Percentiles rank a stretch among this genome's conserved stretches.
These are phyloP conservation scores for Parauchenoglanis ngamensis DNA, from an alignment of 2,797 vertebrate species.

Conservation along the genomic window DNA sequence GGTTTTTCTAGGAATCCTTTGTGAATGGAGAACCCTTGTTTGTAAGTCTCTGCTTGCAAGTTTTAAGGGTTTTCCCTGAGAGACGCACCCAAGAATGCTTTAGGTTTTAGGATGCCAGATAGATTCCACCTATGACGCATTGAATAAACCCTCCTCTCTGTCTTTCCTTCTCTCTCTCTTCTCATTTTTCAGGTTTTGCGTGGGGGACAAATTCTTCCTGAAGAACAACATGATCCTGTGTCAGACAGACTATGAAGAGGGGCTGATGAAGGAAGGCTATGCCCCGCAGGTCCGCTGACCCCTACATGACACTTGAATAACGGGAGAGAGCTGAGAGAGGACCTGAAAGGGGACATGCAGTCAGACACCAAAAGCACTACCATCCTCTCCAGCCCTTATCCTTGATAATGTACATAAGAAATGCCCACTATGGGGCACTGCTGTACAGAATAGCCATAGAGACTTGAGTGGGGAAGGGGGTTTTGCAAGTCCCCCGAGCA, in stretches of 20 bases:
- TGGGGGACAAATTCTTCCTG: conserved; percentile 94
- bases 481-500: conserved; percentile 49
- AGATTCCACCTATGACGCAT: not conserved
- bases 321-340: conserved; percentile 58
- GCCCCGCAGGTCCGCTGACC: conserved; percentile 94
- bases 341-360: conserved; percentile 79
- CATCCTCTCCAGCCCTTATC: conserved; percentile 76
- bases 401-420: conserved; percentile 88
- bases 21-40: not conserved
- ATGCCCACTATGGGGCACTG: conserved; percentile 70
- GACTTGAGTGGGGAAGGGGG: conserved; percentile 67
- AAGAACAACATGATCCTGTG: conserved; percentile 98
- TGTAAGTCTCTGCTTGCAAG: not conserved
- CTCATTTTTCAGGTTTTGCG: conserved; percentile 84
- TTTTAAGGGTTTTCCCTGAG: not conserved
- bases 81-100: not conserved
- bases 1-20: not conserved
- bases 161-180: conserved; percentile 17
- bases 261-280: conserved; percentile 93
- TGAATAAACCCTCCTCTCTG: conserved; percentile 23
- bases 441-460: conserved; percentile 89
- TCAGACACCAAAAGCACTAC: conserved; percentile 72
- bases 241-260: conserved; percentile 94
- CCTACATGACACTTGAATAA: not conserved
- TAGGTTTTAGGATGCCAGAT: not conserved